Base-by-base conservation (phyloP, 2,888 invertebrate species). In the Ephialtes manifestator region DNA sequence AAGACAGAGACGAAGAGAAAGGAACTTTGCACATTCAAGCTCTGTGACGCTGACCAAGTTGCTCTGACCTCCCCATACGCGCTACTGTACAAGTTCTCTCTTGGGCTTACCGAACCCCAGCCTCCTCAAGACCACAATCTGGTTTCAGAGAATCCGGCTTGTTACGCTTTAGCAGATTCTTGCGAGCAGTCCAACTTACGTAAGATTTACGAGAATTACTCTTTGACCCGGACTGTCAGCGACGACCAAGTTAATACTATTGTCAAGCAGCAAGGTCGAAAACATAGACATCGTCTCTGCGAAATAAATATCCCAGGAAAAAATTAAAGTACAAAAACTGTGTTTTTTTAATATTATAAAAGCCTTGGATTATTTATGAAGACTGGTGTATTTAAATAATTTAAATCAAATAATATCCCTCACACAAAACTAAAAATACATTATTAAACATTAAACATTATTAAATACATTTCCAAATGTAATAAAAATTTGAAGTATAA, bases 21-120 rank as follows among this genome's bases (percentile, higher is more conserved):
- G 65, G 65, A 85, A 85, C 83, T 85, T 85, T 80, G 79, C 60
- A 63, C 58, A 80, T 83, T 85, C 76, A 71, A 60, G 79, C 31
- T 78, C 68, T 63, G 68, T 53, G 72, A 71, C 74, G 18, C 58
- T 76, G 48, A 71, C 51, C 85, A 80, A 83, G 76, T 80, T 68
- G 35, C 60, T 46, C 65, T 51, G 63, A 72, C 31, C 51, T 18
- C 39, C 63, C 63, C 85, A 72, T 76, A 82, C 71, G 79, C 60
- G 75, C 79, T 28, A 51, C 70, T 46, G 67, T 65, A 48, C 51
- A 43, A 85, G 65, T 81, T 81, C 60, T 13, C 70, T 58, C 70
- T 70, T 24, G 28, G 48, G 31, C 35, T 13, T 79, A 35, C 51
- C 70, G 28, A 39, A 60, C 53, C 51, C 43, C 10, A 24, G 48